phyloP scores from a whole-genome alignment of 2,888 invertebrate genomes.

The Epirrhoe tristata region DNA sequence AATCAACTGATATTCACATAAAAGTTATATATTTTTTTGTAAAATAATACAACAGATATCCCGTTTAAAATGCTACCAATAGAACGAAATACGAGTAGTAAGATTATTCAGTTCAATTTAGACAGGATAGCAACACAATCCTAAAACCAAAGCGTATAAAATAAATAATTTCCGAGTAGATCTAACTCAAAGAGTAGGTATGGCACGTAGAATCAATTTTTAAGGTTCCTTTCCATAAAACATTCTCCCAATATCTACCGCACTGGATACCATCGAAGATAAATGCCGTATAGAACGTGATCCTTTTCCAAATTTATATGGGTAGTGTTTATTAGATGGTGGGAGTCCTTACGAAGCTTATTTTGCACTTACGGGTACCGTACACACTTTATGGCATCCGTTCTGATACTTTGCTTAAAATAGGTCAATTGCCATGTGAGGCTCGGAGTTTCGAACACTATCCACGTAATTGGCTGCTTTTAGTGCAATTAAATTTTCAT shows the following conservation, averaged over 20 bases:
- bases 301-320: slow-evolving; percentile 51
- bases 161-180: slow-evolving; percentile 18
- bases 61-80: no score
- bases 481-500: slow-evolving; percentile 23
- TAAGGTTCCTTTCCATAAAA: slow-evolving; percentile 46
- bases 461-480: slow-evolving; percentile 19
- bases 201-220: slow-evolving; percentile 42
- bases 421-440: slow-evolving; percentile 39
- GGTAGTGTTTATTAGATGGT: slow-evolving; percentile 48
- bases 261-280: slow-evolving; percentile 43
- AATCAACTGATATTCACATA: neutral
- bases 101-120: neutral
- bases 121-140: neutral
- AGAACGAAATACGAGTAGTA: no score
- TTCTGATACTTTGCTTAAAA: slow-evolving; percentile 34
- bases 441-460: slow-evolving; percentile 18
- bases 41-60: no score
- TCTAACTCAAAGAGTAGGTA: slow-evolving; percentile 22
- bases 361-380: slow-evolving; percentile 41
- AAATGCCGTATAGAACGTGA: slow-evolving; percentile 50
- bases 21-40: neutral
- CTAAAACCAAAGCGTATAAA: slow-evolving; percentile 3
- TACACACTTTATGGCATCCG: slow-evolving; percentile 33
- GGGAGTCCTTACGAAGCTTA: slow-evolving; percentile 31
- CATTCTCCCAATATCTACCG: slow-evolving; percentile 46